A percentile compares a stretch with the other conserved stretches of the same genome.
phyloP scores from a whole-genome alignment of 2,797 vertebrate genomes.

The Amblyraja radiata region DNA sequence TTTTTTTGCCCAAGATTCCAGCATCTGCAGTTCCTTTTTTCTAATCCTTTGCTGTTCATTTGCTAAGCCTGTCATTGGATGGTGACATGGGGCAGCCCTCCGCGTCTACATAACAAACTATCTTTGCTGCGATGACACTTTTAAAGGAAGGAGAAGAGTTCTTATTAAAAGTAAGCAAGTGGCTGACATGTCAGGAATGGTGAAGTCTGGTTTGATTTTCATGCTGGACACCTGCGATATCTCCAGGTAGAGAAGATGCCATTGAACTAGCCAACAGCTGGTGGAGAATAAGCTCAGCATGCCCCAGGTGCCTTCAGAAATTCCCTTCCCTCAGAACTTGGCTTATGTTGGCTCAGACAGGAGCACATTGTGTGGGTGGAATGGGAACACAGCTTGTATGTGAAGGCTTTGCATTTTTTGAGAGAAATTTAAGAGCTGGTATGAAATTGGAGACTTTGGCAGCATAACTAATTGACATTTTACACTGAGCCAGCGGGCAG shows the following conservation, averaged over 20 bases:
- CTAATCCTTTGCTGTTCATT: background rate
- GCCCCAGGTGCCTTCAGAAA: background rate
- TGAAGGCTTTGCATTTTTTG: slow-evolving; percentile 24
- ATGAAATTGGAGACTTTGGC: slow-evolving; percentile 16
- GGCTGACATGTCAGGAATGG: background rate
- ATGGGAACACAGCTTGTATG: slow-evolving; percentile 21
- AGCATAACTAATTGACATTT: slow-evolving; percentile 23
- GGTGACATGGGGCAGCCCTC: background rate
- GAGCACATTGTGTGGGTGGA: background rate
- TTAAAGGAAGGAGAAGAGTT: too few relatives aligned
- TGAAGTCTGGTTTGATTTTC: background rate
- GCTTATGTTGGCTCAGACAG: slow-evolving; percentile 3
- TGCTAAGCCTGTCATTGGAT: background rate
- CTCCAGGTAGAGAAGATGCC: background rate
- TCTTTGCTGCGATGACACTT: background rate
- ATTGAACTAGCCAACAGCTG: slow-evolving; percentile 17
- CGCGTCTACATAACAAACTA: background rate
- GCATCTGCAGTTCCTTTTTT: too few relatives aligned
- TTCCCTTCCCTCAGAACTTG: background rate
- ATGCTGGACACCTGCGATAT: slow-evolving; percentile 8
- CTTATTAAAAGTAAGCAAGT: background rate
- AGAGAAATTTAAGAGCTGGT: slow-evolving; percentile 11
- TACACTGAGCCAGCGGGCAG: slow-evolving; percentile 26
- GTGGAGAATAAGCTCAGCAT: slow-evolving; percentile 18
- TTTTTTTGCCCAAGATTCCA: too few relatives aligned